phyloP scores from a whole-genome alignment of 2,888 invertebrate species.

The Lasioglossum figueresi region DNA sequence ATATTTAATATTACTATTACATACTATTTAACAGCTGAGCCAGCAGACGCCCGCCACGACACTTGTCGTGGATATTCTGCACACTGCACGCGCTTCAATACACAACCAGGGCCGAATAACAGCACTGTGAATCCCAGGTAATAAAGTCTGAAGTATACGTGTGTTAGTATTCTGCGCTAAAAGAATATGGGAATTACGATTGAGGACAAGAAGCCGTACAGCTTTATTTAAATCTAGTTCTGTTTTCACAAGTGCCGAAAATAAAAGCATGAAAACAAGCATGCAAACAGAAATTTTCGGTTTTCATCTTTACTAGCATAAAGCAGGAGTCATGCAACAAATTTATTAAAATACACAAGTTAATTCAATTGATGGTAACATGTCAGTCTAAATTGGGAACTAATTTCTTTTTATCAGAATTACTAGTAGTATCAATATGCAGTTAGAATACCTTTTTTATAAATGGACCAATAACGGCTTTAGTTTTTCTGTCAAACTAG shows the following conservation, averaged over 20 bases:
- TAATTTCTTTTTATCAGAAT: slow-evolving; percentile 1
- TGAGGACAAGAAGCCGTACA: slow-evolving; percentile 57
- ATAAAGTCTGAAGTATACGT: background rate
- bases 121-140: slow-evolving; percentile 41
- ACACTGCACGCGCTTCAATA: slow-evolving; percentile 51
- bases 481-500: background rate
- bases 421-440: background rate
- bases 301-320: background rate
- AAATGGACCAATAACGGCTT: background rate
- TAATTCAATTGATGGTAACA: background rate
- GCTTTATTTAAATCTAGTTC: slow-evolving; percentile 51
- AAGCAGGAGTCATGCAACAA: background rate
- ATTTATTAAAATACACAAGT: background rate
- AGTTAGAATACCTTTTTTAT: background rate
- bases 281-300: background rate
- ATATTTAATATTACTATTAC: slow-evolving; percentile 33
- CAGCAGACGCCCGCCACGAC: slow-evolving; percentile 72
- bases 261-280: slow-evolving; percentile 41
- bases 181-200: slow-evolving; percentile 32
- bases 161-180: slow-evolving; percentile 4
- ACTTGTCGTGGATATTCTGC: slow-evolving; percentile 51
- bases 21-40: slow-evolving; percentile 70
- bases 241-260: slow-evolving; percentile 22
- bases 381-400: background rate
- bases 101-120: slow-evolving; percentile 52